Conservation (phyloP, 2,113 vertebrate genomes). For the Lipophrys pholis region DNA sequence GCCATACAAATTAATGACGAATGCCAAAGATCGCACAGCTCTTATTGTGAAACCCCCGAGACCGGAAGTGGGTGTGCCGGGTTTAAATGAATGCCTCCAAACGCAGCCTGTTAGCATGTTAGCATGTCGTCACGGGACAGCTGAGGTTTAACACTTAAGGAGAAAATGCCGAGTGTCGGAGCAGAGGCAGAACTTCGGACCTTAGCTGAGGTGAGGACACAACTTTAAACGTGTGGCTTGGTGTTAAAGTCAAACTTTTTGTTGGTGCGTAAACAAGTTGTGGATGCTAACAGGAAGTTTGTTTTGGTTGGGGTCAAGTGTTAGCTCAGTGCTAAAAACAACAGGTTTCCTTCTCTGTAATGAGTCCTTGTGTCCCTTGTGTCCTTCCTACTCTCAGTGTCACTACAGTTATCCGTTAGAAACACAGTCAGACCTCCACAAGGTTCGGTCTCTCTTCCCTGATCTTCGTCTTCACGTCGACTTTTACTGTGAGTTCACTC, state of each 20-base stretch:
- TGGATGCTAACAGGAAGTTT: background rate
- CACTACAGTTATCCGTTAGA: slow-evolving; percentile 70
- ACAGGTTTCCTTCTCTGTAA: background rate
- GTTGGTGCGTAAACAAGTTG: background rate
- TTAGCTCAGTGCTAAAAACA: slow-evolving; percentile 25
- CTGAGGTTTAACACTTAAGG: background rate
- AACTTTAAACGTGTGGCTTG: background rate
- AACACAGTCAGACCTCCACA: slow-evolving; percentile 66
- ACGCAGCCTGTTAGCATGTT: slow-evolving; percentile 1
- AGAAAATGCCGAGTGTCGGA: slow-evolving; percentile 43
- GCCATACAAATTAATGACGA: no score
- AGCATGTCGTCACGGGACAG: background rate
- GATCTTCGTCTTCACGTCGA: slow-evolving; percentile 78
- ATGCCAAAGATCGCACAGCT: no score
- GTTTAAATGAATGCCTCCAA: background rate
- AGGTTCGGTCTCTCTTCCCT: slow-evolving; percentile 53
- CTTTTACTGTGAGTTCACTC: slow-evolving; percentile 78
- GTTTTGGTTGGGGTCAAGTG: no score
- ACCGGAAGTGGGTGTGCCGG: slow-evolving; percentile 14
- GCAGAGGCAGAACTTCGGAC: slow-evolving; percentile 45
- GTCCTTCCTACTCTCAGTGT: slow-evolving; percentile 60
- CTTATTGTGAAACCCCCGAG: slow-evolving; percentile 31
- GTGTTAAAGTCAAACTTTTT: slow-evolving; percentile 8
- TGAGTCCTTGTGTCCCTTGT: background rate
- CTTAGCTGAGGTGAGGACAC: slow-evolving; percentile 46